Base-by-base conservation (phyloP, 2,888 invertebrate genomes). In the Diachrysia chrysitis region DNA sequence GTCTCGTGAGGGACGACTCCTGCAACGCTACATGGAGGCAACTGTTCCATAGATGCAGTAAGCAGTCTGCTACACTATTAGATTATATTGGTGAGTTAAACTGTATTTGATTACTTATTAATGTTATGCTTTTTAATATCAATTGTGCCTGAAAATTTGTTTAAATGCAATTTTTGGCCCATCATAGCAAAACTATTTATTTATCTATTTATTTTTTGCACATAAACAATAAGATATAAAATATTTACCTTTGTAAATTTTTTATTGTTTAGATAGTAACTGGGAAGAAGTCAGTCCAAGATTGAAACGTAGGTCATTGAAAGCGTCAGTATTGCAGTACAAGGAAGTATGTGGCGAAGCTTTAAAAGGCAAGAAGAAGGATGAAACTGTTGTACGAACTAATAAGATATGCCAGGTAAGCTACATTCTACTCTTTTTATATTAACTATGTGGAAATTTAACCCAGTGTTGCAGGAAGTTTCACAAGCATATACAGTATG, bases 21-120 rank as follows among this genome's bases (percentile, higher is more conserved):
- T 96, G 97, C 81, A 97, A 97, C 79, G 95, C 95, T 57, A 95
- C 95, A 0, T 98, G 97, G 98, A 95, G 95, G 81, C 97, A 97
- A 80, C 89, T 97, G 59, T 97, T 97, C 90, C 91, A 95, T 35
- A 97, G 96, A 84, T 96, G 97, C 83, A 94, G 96, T 23, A 95
- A 96, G 68, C 96, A 97, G 83, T 97, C 97, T 21, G 96, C 97
- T 48, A 93, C 96, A 23, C 89, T 98, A 58, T 92, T 98, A 42
- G 95, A 95, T 71, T 96, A 94, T 89, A 95, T 96, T 80, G 93
- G 96, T 96, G 87, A 91, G 91, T 89, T 63, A 25, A 29, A 29
- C 23, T 29, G 10, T 51, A 25, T 25, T 25, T 25, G 25, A 25
- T 25, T 3, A 25, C 25, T 25, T 3, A 25, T 3, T 3, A 25